These are phyloP conservation scores for Oryzias melastigma DNA, from an alignment of 2,113 vertebrate species.

Conservation along the genomic window DNA sequence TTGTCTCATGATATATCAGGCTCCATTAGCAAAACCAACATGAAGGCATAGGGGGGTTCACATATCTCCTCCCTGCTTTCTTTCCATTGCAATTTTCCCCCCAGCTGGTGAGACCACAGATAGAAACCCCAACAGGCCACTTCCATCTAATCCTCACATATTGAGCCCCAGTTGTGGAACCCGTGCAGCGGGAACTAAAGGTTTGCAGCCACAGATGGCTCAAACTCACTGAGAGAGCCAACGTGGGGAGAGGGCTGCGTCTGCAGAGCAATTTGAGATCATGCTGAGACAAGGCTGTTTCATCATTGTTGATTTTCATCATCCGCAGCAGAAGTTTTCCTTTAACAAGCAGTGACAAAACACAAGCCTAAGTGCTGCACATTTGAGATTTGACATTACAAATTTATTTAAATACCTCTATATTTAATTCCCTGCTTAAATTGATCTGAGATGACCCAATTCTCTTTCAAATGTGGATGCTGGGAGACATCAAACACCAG, in stretches of 20 bases:
- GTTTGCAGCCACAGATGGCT: constrained; percentile 41
- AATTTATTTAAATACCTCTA: constrained; percentile 34
- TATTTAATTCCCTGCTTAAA: constrained; percentile 40
- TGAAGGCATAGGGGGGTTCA: constrained; percentile 13
- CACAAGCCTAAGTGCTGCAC: constrained; percentile 6
- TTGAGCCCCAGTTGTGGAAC: constrained; percentile 29
- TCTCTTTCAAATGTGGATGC: constrained; percentile 39
- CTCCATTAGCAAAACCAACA: constrained; percentile 34
- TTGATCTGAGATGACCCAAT: constrained; percentile 44
- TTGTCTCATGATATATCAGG: constrained; percentile 22
- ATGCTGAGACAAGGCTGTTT: constrained; percentile 35
- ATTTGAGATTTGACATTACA: constrained; percentile 14
- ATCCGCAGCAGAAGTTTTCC: constrained; percentile 21
- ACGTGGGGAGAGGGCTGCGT: constrained; percentile 8
- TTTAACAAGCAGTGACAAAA: constrained; percentile 21
- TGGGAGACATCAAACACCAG: constrained; percentile 26
- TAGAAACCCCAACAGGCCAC: constrained; percentile 41
- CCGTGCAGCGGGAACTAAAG: constrained; percentile 29
- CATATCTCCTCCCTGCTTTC: constrained; percentile 37
- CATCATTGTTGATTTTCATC: constrained; percentile 20
- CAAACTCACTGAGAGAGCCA: constrained; percentile 14
- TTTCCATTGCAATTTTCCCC: constrained; percentile 33
- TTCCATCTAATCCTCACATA: constrained; percentile 28
- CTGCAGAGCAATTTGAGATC: constrained; percentile 32
- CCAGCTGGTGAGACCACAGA: constrained; percentile 44